Evolutionary conservation across 2,888 invertebrate species (phyloP).

Genomic region (Vannuccia rotundouncinata): DNA sequence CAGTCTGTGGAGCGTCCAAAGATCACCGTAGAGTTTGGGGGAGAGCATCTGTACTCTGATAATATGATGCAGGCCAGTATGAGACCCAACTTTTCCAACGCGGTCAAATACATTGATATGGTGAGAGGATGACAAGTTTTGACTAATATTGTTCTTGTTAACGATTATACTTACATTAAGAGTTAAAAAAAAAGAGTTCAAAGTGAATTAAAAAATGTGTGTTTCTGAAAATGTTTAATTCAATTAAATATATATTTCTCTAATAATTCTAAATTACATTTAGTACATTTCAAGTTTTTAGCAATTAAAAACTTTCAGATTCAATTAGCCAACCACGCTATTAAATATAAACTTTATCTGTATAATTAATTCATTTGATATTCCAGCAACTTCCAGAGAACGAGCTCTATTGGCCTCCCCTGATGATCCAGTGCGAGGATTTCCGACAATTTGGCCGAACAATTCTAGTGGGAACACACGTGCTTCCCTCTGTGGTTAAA

Average conservation of each 20-base stretch:
- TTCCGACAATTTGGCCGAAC: slow-evolving; percentile 79
- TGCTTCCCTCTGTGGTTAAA: slow-evolving; percentile 66
- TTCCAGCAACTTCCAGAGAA: slow-evolving; percentile 68
- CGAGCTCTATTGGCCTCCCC: slow-evolving; percentile 79
- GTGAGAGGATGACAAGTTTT: slow-evolving; percentile 45
- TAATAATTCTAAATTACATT: too few species aligned
- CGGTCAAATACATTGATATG: slow-evolving; percentile 58
- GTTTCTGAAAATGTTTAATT: too few species aligned
- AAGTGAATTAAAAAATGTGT: too few species aligned
- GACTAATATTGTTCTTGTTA: too few species aligned
- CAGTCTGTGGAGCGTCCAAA: slow-evolving; percentile 56
- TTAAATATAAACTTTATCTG: too few species aligned
- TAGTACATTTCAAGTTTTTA: too few species aligned
- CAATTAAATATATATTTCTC: too few species aligned
- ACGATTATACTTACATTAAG: too few species aligned
- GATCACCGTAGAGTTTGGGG: slow-evolving; percentile 58
- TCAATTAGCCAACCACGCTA: too few species aligned
- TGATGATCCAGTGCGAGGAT: slow-evolving; percentile 79
- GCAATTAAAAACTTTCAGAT: too few species aligned
- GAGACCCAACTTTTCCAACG: slow-evolving; percentile 57
- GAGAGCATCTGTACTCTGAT: slow-evolving; percentile 56
- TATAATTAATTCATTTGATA: too few species aligned
- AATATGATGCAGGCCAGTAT: slow-evolving; percentile 55
- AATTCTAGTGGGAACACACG: slow-evolving; percentile 80
- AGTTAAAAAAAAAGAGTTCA: too few species aligned